These are phyloP conservation scores for Pipra filicauda DNA, from an alignment of 2,113 vertebrate genomes.

Conservation along the genomic window DNA sequence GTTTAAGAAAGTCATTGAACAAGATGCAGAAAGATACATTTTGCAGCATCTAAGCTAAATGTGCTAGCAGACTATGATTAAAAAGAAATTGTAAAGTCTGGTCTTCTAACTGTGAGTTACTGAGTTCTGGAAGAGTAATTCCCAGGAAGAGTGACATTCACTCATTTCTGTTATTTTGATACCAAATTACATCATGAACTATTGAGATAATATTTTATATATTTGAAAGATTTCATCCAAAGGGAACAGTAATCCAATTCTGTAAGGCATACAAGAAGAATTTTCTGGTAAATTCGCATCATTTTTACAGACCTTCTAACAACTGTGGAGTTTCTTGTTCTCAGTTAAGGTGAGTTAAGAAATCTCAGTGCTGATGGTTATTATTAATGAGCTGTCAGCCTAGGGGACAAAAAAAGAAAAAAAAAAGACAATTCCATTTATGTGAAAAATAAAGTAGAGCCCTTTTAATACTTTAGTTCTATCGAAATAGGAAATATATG, in stretches of 20 bases:
- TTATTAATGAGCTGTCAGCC: background rate
- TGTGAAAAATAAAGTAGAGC: background rate
- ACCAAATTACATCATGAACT: background rate
- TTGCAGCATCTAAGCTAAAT: background rate
- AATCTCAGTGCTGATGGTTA: background rate
- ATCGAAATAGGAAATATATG: background rate
- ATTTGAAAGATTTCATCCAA: background rate
- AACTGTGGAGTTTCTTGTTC: background rate
- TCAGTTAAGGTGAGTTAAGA: background rate
- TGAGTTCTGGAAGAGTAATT: background rate
- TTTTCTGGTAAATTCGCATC: background rate
- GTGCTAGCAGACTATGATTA: background rate
- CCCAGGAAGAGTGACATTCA: background rate
- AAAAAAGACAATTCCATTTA: background rate
- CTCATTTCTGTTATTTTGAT: background rate
- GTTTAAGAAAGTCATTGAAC: background rate
- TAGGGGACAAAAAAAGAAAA: background rate
- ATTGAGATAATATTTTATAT: background rate
- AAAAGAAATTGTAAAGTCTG: background rate
- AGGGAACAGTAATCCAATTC: background rate
- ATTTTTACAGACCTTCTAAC: background rate
- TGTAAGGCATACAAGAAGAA: background rate
- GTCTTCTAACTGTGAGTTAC: background rate
- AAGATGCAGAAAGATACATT: background rate
- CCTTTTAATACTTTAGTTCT: background rate